Base-by-base conservation (phyloP, 2,113 vertebrate species). In the Solea senegalensis region DNA sequence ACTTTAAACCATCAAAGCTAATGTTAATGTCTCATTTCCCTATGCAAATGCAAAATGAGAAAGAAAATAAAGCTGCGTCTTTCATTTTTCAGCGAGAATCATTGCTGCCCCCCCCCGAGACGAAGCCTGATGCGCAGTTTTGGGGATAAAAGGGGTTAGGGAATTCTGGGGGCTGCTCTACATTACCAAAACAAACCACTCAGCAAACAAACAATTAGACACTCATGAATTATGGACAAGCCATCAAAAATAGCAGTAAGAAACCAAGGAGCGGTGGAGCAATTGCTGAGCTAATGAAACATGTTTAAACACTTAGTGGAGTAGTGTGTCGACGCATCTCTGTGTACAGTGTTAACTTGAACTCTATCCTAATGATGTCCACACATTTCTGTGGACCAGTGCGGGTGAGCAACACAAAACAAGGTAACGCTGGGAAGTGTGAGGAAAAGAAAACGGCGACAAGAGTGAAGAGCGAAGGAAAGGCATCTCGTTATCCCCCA, bases 191-290 rank as follows among this genome's bases (percentile, higher is more conserved):
- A 90, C 92, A 91, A 92, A 92, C 86, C 89, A 90, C 90, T 92
- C 86, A 91, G 86, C 88, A 93, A 92, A 93, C 90, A 92, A 91
- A 91, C 90, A 93, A 91, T 93, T 93, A 93, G 72, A 84, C 85
- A 74, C 88, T 91, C 86, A 91, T 92, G 89, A 94, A 93, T 93
- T 91, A 93, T 93, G 88, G 87, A 93, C 85, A 80, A 87, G 83
- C 77, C 58, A 67, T 87, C 78, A 86, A 86, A 88, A 82, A 89
- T 72, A 86, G 90, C 80, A 60, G 74, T 83, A 86, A 87, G 39
- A 90, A 85, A 85, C 77, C 77, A 78, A 80, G 76, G 83, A 86
- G 75, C 65, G 65, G 75, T 78, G 73, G 64, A 78, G 80, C 56
- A 65, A 84, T 77, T 56, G 72, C 85, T 80, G 82, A 84, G 74